Evolutionary conservation across 37 sponge, comb jelly and placozoan genomes (phyloP).

Genomic region (Bolinopsis microptera): DNA sequence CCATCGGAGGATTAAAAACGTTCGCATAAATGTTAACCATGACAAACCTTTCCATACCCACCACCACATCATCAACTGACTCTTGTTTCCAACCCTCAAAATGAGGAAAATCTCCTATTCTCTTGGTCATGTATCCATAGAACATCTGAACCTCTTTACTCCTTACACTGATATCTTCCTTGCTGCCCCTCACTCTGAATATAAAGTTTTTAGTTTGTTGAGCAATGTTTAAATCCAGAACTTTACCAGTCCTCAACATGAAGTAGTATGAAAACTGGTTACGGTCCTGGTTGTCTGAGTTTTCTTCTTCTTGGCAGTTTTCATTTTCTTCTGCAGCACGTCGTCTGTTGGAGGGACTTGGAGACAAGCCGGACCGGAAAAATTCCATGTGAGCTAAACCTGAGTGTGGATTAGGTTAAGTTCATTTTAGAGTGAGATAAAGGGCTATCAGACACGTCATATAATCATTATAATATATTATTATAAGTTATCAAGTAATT

Average conservation of each 20-base stretch:
- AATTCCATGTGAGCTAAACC: not conserved
- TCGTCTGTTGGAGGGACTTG: not conserved
- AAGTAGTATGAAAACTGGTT: conserved; percentile 26
- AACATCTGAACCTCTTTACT: conserved; percentile 32
- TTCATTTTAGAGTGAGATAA: no score
- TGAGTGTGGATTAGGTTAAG: no score
- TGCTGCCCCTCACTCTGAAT: not conserved
- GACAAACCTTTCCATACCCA: conserved; percentile 36
- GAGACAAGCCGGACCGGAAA: not conserved
- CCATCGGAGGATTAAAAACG: not conserved
- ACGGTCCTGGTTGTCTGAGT: not conserved
- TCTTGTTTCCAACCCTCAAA: conserved; percentile 27
- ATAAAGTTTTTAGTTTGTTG: conserved; percentile 44
- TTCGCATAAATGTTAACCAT: conserved; percentile 8
- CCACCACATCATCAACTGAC: not conserved
- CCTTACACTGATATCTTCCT: not conserved
- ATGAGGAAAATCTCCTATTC: not conserved
- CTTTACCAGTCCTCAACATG: conserved; percentile 16
- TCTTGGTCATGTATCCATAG: conserved; percentile 6
- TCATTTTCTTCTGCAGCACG: not conserved
- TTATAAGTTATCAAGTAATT: no score
- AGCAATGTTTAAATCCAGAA: not conserved
- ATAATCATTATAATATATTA: no score
- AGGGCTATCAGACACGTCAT: no score
- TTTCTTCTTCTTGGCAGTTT: not conserved